Conservation (phyloP, 2,888 invertebrate genomes). For the Callimorpha dominula region DNA sequence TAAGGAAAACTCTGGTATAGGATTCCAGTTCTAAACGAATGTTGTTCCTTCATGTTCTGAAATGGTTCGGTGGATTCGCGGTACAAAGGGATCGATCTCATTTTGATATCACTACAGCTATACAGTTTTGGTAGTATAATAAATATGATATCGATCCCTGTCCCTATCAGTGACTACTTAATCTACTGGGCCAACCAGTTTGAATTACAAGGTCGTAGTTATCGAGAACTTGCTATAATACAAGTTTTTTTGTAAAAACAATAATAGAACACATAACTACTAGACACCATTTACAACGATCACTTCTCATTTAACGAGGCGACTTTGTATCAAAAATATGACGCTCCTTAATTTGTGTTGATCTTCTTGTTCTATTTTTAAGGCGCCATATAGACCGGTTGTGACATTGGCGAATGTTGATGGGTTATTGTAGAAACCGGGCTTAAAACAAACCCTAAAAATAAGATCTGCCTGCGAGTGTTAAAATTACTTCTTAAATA, state of each 20-base stretch:
- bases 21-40: too few relatives aligned
- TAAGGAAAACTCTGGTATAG: too few relatives aligned
- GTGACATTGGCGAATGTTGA: constrained; percentile 28
- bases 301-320: neutral
- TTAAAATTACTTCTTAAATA: neutral
- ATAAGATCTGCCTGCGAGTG: neutral
- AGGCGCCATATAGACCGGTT: constrained; percentile 15
- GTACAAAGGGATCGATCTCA: too few relatives aligned
- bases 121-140: neutral
- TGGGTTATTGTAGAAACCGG: constrained; percentile 23
- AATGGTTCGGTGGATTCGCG: too few relatives aligned
- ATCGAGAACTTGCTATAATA: constrained; percentile 4
- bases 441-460: neutral
- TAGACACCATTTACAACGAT: neutral
- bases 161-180: neutral
- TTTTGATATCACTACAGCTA: neutral
- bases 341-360: constrained; percentile 29
- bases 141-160: neutral
- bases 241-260: neutral
- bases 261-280: neutral
- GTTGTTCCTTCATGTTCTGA: too few relatives aligned
- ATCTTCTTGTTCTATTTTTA: constrained; percentile 23
- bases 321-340: constrained; percentile 1
- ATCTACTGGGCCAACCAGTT: neutral
- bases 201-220: neutral